These are phyloP conservation scores for Muschampia staudingeri DNA, from an alignment of 2,888 invertebrate genomes.

Conservation along the genomic window DNA sequence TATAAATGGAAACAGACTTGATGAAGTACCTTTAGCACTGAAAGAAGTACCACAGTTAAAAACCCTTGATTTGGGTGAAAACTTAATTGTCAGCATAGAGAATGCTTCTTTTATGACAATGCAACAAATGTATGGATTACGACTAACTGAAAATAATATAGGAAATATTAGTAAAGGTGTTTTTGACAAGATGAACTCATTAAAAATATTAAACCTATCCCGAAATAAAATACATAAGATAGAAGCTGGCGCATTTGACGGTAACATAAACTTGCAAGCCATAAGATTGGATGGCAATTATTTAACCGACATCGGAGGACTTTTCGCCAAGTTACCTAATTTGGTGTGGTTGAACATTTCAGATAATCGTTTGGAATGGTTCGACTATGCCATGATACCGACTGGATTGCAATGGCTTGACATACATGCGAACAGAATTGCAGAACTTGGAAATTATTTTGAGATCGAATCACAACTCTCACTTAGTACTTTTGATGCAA, in stretches of 20 bases:
- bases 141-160: slow-evolving; percentile 96
- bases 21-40: slow-evolving; percentile 94
- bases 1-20: slow-evolving; percentile 95
- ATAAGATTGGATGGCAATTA: slow-evolving; percentile 96
- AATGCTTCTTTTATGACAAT: slow-evolving; percentile 96
- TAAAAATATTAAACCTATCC: slow-evolving; percentile 96
- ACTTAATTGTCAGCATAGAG: slow-evolving; percentile 95
- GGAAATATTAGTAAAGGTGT: slow-evolving; percentile 95
- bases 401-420: slow-evolving; percentile 96
- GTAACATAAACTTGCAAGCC: slow-evolving; percentile 94
- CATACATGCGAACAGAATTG: slow-evolving; percentile 96
- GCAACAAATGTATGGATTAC: slow-evolving; percentile 95
- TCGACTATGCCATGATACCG: slow-evolving; percentile 97
- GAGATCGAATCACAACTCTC: slow-evolving; percentile 96
- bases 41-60: slow-evolving; percentile 94
- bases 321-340: slow-evolving; percentile 95
- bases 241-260: slow-evolving; percentile 95
- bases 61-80: slow-evolving; percentile 96
- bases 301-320: slow-evolving; percentile 94
- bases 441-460: slow-evolving; percentile 96
- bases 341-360: slow-evolving; percentile 97
- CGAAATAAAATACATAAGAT: slow-evolving; percentile 96
- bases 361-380: slow-evolving; percentile 96
- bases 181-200: slow-evolving; percentile 94
- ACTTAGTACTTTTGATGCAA: slow-evolving; percentile 95